A percentile compares a stretch with the other conserved stretches of the same genome.
These are phyloP conservation scores for Empis livida DNA, from an alignment of 2,888 invertebrate genomes.

Conservation along the genomic window DNA sequence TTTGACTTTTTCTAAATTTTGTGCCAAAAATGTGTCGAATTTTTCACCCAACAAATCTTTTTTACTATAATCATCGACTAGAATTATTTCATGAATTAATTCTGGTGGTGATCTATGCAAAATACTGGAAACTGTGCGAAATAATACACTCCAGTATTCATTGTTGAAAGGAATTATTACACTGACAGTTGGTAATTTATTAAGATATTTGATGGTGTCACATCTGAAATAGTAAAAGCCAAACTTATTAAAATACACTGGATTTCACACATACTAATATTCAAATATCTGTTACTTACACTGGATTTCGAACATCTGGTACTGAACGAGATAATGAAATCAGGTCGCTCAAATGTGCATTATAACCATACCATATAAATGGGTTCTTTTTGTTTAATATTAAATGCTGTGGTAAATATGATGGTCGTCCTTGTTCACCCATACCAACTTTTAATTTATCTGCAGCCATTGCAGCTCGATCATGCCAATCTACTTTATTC, in stretches of 20 bases:
- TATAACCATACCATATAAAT: slow-evolving; percentile 87
- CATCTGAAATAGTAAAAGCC: too few relatives aligned
- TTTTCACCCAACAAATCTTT: too few relatives aligned
- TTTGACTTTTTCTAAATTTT: too few relatives aligned
- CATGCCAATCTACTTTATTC: slow-evolving; percentile 73
- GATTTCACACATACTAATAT: too few relatives aligned
- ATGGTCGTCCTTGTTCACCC: slow-evolving; percentile 62
- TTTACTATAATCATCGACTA: too few relatives aligned
- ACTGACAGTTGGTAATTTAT: slow-evolving; percentile 55
- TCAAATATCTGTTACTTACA: too few relatives aligned
- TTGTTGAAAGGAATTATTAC: slow-evolving; percentile 89
- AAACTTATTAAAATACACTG: slow-evolving; percentile 33
- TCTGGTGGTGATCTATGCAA: slow-evolving; percentile 70
- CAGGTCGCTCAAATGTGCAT: slow-evolving; percentile 81
- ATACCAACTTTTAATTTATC: slow-evolving; percentile 51
- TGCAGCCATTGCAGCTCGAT: slow-evolving; percentile 50
- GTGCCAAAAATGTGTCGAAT: too few relatives aligned
- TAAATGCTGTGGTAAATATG: slow-evolving; percentile 49
- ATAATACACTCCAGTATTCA: slow-evolving; percentile 79
- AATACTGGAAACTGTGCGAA: slow-evolving; percentile 69
- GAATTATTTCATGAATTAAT: slow-evolving; percentile 78
- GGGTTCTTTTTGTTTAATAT: slow-evolving; percentile 41
- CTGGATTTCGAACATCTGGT: slow-evolving; percentile 65
- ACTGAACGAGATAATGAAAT: slow-evolving; percentile 79
- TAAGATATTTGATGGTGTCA: slow-evolving; percentile 22